Conservation (phyloP, 2,888 invertebrate species). For the Scaptodrosophila latifasciaeformis region DNA sequence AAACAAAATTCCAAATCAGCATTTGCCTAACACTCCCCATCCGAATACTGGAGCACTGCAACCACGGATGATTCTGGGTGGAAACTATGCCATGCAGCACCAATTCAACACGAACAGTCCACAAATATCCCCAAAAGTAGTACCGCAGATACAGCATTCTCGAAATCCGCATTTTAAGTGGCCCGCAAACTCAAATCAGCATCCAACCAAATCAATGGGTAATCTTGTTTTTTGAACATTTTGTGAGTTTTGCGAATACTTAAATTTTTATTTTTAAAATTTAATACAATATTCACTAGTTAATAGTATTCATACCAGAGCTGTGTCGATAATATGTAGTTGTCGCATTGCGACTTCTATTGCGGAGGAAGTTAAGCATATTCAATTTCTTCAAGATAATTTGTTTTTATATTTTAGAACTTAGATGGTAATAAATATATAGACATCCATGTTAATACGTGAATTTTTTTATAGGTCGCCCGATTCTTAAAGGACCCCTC, state of each 20-base stretch:
- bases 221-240: no score
- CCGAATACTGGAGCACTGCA: conserved; percentile 38
- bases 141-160: conserved; percentile 36
- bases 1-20: conserved; percentile 24
- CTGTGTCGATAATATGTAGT: no score
- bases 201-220: conserved; percentile 60
- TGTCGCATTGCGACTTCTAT: no score
- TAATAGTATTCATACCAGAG: no score
- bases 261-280: neutral
- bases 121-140: conserved; percentile 51
- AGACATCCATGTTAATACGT: no score
- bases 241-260: no score
- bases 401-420: no score
- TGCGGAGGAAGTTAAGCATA: no score
- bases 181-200: conserved; percentile 31
- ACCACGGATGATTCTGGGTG: conserved; percentile 73
- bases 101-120: conserved; percentile 39
- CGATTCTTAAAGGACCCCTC: conserved; percentile 72
- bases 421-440: no score
- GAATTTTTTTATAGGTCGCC: no score
- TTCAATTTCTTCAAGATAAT: no score
- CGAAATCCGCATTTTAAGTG: conserved; percentile 42
- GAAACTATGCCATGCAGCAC: conserved; percentile 47
- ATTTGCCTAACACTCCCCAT: conserved; percentile 38
- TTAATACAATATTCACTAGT: no score